phyloP scores from a whole-genome alignment of 2,113 vertebrate genomes.

The Hassar affinis region DNA sequence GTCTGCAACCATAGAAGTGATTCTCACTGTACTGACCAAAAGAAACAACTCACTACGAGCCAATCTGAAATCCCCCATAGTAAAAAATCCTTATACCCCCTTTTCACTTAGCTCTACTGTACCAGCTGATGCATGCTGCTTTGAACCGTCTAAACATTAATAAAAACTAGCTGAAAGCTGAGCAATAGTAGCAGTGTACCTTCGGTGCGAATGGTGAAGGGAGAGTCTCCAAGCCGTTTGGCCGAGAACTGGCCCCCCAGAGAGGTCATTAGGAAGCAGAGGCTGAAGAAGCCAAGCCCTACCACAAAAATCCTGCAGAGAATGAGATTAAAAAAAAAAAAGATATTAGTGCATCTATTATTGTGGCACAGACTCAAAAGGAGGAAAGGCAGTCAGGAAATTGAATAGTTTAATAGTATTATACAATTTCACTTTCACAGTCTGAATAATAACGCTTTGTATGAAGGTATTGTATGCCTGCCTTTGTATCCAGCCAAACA shows the following conservation, averaged over 20 bases:
- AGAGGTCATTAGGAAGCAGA: slow-evolving; percentile 97
- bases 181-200: slow-evolving; percentile 67
- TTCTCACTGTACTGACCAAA: not conserved
- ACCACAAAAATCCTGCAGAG: slow-evolving; percentile 87
- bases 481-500: slow-evolving; percentile 1
- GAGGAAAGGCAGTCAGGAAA: slow-evolving; percentile 28
- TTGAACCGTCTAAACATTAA: not conserved
- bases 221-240: slow-evolving; percentile 86
- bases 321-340: slow-evolving; percentile 26
- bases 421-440: not conserved
- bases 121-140: not conserved
- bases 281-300: slow-evolving; percentile 94
- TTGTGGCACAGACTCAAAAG: slow-evolving; percentile 32
- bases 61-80: not conserved
- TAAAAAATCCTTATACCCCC: not conserved
- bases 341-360: slow-evolving; percentile 28
- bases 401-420: slow-evolving; percentile 13
- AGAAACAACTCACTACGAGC: not conserved
- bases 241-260: slow-evolving; percentile 92
- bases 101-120: not conserved
- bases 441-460: slow-evolving; percentile 1
- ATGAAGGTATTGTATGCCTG: not conserved
- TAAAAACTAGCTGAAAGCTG: slow-evolving; percentile 3
- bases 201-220: slow-evolving; percentile 91
- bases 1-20: not conserved